Evolutionary conservation across 1,140 invertebrate species (phyloP).

Genomic region (Pissodes strobi): DNA sequence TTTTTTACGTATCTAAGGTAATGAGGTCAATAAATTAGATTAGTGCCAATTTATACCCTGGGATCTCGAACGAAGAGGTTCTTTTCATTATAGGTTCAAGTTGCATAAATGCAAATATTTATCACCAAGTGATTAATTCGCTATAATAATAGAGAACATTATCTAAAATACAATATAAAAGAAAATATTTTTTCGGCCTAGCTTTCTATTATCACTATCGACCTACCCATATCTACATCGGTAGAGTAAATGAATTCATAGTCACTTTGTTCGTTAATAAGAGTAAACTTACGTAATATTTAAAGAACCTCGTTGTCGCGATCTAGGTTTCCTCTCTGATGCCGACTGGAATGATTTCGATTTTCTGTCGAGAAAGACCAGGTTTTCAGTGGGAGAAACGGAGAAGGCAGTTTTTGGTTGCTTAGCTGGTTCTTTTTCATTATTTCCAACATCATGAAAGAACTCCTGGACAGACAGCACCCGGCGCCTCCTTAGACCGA

Average conservation of each 20-base stretch:
- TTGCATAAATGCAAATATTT: too few relatives aligned
- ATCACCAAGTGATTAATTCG: too few relatives aligned
- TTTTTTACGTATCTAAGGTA: too few relatives aligned
- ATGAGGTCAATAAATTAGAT: too few relatives aligned
- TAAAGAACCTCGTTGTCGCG: slow-evolving; percentile 39
- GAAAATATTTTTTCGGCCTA: too few relatives aligned
- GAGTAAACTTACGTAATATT: slow-evolving; percentile 18
- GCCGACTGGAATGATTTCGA: slow-evolving; percentile 35
- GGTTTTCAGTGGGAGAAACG: slow-evolving; percentile 60
- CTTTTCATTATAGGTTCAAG: too few relatives aligned
- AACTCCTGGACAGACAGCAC: slow-evolving; percentile 70
- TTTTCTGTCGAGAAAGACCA: slow-evolving; percentile 41
- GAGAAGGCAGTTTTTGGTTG: slow-evolving; percentile 64
- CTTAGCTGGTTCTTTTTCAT: slow-evolving; percentile 34
- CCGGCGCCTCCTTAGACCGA: slow-evolving; percentile 65
- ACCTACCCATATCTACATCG: neutral
- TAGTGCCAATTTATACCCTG: too few relatives aligned
- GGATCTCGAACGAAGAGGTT: too few relatives aligned
- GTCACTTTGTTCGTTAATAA: neutral
- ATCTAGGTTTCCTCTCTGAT: slow-evolving; percentile 38
- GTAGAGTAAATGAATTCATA: neutral
- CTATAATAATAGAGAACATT: too few relatives aligned
- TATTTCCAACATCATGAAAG: slow-evolving; percentile 57
- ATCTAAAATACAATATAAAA: too few relatives aligned
- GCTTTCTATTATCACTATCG: too few relatives aligned